Conservation (phyloP, 30 jellyfish, hydroid and myxozoan genomes). For the Morbakka virulenta region DNA sequence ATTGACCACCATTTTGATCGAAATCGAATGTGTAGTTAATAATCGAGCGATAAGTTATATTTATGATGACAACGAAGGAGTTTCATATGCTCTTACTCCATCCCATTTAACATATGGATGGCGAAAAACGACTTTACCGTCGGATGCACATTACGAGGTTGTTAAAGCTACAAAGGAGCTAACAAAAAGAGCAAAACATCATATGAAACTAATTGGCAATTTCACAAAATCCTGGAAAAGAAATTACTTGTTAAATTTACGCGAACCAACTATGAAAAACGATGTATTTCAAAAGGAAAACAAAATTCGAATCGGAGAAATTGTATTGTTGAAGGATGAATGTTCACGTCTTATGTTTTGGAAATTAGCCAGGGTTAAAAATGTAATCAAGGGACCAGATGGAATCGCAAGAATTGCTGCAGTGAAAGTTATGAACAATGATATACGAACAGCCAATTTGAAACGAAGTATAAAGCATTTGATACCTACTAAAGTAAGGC, state of each 20-base stretch:
- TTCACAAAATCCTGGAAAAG: constrained; percentile 6
- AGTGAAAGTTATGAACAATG: too few relatives aligned
- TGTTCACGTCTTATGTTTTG: neutral
- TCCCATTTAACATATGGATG: constrained; percentile 27
- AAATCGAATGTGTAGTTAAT: constrained; percentile 30
- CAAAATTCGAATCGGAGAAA: neutral
- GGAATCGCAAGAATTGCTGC: too few relatives aligned
- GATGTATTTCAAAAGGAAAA: too few relatives aligned
- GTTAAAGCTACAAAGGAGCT: constrained; percentile 25
- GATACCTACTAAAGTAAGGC: too few relatives aligned
- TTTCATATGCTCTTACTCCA: constrained; percentile 29
- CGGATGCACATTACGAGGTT: constrained; percentile 8
- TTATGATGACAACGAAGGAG: constrained; percentile 30
- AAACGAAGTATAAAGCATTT: too few relatives aligned
- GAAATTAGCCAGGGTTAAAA: too few relatives aligned
- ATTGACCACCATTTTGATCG: neutral
- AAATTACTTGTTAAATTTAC: constrained; percentile 17
- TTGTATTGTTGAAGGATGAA: constrained; percentile 4
- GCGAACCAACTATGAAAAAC: neutral
- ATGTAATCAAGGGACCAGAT: too few relatives aligned
- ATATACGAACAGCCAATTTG: too few relatives aligned
- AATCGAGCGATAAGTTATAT: constrained; percentile 21
- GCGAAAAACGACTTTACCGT: neutral
- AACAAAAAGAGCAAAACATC: constrained; percentile 13
- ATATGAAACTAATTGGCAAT: constrained; percentile 2